Evolutionary conservation across 2,113 vertebrate genomes (phyloP), one percentile per base, ranked within the genome.

Genomic region (Falco punctatus): DNA sequence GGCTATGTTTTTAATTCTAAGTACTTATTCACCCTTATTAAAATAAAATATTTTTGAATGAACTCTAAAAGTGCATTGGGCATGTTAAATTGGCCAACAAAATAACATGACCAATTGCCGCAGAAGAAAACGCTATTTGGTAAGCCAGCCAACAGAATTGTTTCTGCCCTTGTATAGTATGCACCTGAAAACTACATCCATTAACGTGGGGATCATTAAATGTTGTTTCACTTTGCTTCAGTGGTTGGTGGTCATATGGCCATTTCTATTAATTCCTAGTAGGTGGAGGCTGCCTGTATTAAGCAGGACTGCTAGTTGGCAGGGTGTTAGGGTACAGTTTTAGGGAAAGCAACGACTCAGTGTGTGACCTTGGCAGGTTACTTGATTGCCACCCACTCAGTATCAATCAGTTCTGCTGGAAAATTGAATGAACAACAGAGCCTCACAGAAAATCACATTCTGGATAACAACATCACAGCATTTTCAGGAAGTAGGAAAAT

Each of bases 101-200:
- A 80, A 49, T 16, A 85, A 55, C 0, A 0, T 74, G 9, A 18
- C 20, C 27, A 5, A 81, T 74, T 57, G 44, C 11, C 1, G 0
- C 46, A 86, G 72, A 78, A 70, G 38, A 55, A 88, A 86, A 46
- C 1, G 3, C 17, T 46, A 4, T 66, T 59, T 55, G 52, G 55
- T 58, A 62, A 73, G 30, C 55, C 15, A 52, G 5, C 13, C 1
- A 1, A 66, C 22, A 66, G 24, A 54, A 22, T 22, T 84, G 6
- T 3, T 93, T 58, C 55, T 78, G 42, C 13, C 28, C 78, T 78
- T 66, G 16, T 78, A 46, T 66, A 58, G 28, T 44, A 82, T 71
- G 74, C 18, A 67, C 26, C 42, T 71, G 61, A 62, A 80, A 92
- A 86, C 10, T 32, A 55, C 15, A 66, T 54, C 32, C 11, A 42